Conservation (phyloP, 2,888 invertebrate species). For the Dysmachus trigonus region DNA sequence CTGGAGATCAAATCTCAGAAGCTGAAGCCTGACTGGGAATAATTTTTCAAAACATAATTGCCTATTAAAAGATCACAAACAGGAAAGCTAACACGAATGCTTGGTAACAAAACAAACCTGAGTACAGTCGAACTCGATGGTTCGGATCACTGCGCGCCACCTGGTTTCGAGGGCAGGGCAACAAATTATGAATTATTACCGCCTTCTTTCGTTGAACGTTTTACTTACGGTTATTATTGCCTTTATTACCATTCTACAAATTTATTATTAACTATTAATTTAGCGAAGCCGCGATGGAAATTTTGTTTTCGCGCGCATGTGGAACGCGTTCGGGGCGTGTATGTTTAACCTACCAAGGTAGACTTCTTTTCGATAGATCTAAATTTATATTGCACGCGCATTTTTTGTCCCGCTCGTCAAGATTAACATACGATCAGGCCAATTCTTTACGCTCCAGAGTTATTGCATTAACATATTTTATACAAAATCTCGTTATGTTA, state of each 20-base stretch:
- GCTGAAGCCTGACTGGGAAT: background rate
- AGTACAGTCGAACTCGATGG: background rate
- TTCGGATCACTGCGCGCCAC: background rate
- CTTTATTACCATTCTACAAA: background rate
- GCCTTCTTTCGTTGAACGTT: background rate
- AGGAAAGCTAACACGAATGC: background rate
- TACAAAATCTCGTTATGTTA: slow-evolving; percentile 7
- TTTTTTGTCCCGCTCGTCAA: background rate
- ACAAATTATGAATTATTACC: background rate
- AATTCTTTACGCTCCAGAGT: slow-evolving; percentile 6
- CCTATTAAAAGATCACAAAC: background rate
- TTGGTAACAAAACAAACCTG: background rate
- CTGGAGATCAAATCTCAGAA: background rate
- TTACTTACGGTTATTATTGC: background rate
- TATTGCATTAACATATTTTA: slow-evolving; percentile 20
- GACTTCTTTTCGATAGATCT: slow-evolving; percentile 23
- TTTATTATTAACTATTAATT: background rate
- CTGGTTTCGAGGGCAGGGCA: background rate
- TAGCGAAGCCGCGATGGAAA: background rate
- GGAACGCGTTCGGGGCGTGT: background rate
- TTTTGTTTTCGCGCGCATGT: background rate
- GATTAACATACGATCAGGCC: slow-evolving; percentile 1
- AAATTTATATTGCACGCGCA: slow-evolving; percentile 28
- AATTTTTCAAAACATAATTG: background rate
- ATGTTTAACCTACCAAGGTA: slow-evolving; percentile 6